phyloP scores from a whole-genome alignment of 2,113 vertebrate genomes.

The Mionectes macconnelli region DNA sequence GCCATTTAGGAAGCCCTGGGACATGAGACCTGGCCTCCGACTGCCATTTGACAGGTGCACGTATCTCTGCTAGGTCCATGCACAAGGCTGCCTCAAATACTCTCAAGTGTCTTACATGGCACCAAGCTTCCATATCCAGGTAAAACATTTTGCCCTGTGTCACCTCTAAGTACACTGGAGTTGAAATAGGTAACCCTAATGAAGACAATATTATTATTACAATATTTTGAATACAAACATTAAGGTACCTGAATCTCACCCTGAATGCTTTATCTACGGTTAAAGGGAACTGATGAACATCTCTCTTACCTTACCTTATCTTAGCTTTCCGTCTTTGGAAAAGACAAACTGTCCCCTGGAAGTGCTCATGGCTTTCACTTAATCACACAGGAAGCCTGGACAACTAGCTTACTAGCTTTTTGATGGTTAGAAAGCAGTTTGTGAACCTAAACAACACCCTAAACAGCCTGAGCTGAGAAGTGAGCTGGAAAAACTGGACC shows the following conservation, averaged over 20 bases:
- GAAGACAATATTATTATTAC: neutral
- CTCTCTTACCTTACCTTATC: neutral
- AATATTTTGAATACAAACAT: neutral
- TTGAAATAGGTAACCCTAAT: neutral
- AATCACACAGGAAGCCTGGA: neutral
- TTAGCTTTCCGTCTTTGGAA: neutral
- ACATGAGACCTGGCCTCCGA: neutral
- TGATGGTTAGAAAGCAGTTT: neutral
- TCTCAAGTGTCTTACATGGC: neutral
- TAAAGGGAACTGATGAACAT: neutral
- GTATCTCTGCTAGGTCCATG: neutral
- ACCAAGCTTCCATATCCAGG: neutral
- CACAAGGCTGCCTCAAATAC: neutral
- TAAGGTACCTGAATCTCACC: neutral
- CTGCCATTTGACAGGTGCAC: neutral
- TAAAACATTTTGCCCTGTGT: neutral
- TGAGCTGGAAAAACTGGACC: neutral
- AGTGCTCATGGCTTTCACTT: neutral
- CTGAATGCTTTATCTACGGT: neutral
- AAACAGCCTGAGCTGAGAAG: neutral
- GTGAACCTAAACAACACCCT: neutral
- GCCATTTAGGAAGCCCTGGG: neutral
- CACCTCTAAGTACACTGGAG: neutral
- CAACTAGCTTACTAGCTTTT: neutral
- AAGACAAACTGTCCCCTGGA: neutral